Percentiles rank a stretch among this genome's conserved stretches.
Evolutionary conservation across 2,113 vertebrate species (phyloP).

Genomic region (Athene noctua): DNA sequence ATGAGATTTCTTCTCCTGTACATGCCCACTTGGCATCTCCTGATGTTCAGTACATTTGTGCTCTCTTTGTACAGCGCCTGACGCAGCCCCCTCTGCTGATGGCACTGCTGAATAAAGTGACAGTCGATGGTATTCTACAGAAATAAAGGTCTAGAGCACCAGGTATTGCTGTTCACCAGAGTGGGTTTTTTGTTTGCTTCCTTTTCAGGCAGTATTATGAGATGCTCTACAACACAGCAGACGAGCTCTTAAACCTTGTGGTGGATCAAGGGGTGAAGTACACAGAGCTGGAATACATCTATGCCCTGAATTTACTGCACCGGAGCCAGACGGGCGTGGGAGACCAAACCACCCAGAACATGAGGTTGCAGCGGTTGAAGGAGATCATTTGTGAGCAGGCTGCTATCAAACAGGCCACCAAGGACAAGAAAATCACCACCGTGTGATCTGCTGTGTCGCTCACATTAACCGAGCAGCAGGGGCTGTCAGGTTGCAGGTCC

Average conservation of each 20-base stretch:
- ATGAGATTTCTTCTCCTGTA: not conserved
- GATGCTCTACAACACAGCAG: slow-evolving; percentile 97
- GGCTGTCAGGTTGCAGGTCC: not conserved
- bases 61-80: not conserved
- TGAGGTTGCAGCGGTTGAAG: slow-evolving; percentile 90
- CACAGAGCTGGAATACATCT: slow-evolving; percentile 97
- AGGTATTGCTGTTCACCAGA: fast-evolving
- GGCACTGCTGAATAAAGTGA: not conserved
- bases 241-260: slow-evolving; percentile 95
- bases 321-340: slow-evolving; percentile 97
- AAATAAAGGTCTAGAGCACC: not conserved
- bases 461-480: fast-evolving
- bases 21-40: not conserved
- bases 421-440: slow-evolving; percentile 98
- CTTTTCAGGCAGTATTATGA: slow-evolving; percentile 91
- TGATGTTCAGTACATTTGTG: fast-evolving
- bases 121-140: not conserved
- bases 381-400: slow-evolving; percentile 99
- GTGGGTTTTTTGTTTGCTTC: not conserved
- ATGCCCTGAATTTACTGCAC: slow-evolving; percentile 91
- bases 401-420: slow-evolving; percentile 97
- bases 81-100: fast-evolving
- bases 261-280: slow-evolving; percentile 98
- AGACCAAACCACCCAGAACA: slow-evolving; percentile 93
- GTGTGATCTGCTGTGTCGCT: slow-evolving; percentile 65